Evolutionary conservation across 2,888 invertebrate genomes (phyloP).

Genomic region (Sialis fuliginosa): DNA sequence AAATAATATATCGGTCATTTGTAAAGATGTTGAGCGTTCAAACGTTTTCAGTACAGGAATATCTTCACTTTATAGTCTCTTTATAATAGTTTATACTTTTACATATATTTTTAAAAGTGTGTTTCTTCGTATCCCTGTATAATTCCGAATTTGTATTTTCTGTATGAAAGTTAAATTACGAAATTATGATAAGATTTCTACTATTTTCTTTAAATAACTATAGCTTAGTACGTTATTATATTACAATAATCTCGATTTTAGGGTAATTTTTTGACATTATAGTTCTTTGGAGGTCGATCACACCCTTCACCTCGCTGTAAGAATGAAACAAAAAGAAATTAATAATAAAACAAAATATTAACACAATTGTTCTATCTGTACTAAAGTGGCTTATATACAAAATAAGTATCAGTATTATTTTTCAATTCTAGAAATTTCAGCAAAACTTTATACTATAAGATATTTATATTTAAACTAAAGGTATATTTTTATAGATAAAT

Average conservation of each 20-base stretch:
- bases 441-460: no score
- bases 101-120: not conserved
- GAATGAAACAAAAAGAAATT: not conserved
- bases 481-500: no score
- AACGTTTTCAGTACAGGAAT: not conserved
- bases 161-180: constrained; percentile 12
- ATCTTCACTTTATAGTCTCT: constrained; percentile 1
- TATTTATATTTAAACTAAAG: no score
- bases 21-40: no score
- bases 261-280: constrained; percentile 2
- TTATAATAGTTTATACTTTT: no score
- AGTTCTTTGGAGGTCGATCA: constrained; percentile 5
- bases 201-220: constrained; percentile 12
- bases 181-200: constrained; percentile 11
- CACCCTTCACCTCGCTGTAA: not conserved
- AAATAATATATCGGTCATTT: no score
- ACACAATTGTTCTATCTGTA: no score
- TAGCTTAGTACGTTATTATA: constrained; percentile 10
- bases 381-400: no score
- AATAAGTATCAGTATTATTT: no score
- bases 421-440: no score
- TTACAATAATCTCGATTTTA: constrained; percentile 5
- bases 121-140: constrained; percentile 26
- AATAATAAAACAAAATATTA: no score
- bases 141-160: constrained; percentile 30